Percentiles rank a stretch among this genome's conserved stretches.
phyloP scores from a whole-genome alignment of 2,888 invertebrate genomes.

The Mythimna albipuncta region DNA sequence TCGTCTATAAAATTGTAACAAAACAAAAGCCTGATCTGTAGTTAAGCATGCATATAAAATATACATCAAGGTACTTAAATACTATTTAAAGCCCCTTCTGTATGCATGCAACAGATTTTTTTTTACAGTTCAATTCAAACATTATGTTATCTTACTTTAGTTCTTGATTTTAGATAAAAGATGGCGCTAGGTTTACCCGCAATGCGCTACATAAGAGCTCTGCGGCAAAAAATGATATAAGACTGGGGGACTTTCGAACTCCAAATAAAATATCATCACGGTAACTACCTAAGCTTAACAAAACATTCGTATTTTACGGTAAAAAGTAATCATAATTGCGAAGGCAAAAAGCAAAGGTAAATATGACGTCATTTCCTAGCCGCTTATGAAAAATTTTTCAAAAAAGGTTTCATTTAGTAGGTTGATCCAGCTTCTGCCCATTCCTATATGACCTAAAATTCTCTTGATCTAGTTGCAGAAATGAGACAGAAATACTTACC shows the following conservation, averaged over 20 bases:
- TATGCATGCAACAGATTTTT: not conserved
- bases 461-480: slow-evolving; percentile 68
- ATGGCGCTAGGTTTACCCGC: slow-evolving; percentile 61
- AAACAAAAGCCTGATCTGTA: not conserved
- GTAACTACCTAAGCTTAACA: not conserved
- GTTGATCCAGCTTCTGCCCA: slow-evolving; percentile 42
- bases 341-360: not conserved
- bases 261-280: slow-evolving; percentile 5
- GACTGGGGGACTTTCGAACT: slow-evolving; percentile 6
- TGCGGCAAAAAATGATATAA: slow-evolving; percentile 53
- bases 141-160: not conserved
- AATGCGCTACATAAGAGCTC: slow-evolving; percentile 59
- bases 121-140: not conserved
- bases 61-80: no score
- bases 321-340: not conserved
- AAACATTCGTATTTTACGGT: not conserved
- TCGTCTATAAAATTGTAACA: not conserved
- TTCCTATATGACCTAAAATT: slow-evolving; percentile 71
- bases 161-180: slow-evolving; percentile 51
- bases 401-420: slow-evolving; percentile 26
- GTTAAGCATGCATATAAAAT: not conserved
- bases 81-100: not conserved
- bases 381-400: not conserved
- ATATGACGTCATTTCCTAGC: not conserved
- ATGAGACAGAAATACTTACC: slow-evolving; percentile 70